phyloP scores from a whole-genome alignment of 2,797 vertebrate genomes.

The Anas georgica region DNA sequence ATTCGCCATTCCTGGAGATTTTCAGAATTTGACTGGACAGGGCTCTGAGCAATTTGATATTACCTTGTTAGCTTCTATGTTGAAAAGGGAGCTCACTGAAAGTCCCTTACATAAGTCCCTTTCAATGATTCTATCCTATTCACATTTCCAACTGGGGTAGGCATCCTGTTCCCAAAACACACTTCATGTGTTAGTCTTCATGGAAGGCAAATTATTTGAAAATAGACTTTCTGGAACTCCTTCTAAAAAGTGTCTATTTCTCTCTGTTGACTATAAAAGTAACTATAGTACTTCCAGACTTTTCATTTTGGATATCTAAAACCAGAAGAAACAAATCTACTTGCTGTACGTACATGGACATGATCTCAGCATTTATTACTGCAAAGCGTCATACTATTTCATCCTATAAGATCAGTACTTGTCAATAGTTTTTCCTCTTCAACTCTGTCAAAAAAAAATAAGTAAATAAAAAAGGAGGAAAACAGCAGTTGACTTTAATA shows the following conservation, averaged over 20 bases:
- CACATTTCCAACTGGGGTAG: not conserved
- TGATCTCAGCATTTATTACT: constrained; percentile 23
- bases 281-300: not conserved
- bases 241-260: not conserved
- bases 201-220: not conserved
- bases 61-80: not conserved
- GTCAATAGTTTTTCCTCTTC: constrained; percentile 32
- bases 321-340: not conserved
- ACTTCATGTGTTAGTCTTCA: not conserved
- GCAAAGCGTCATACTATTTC: not conserved
- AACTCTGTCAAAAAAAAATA: constrained; percentile 20
- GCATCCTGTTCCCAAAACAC: not conserved
- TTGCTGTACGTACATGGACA: not conserved
- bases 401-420: not conserved
- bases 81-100: not conserved
- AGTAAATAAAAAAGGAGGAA: not conserved
- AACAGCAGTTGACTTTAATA: constrained; percentile 47
- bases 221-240: not conserved
- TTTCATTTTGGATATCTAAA: not conserved
- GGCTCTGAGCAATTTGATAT: not conserved
- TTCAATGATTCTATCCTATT: not conserved
- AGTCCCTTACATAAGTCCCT: not conserved
- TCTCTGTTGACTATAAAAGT: not conserved
- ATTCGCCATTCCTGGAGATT: not conserved
- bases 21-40: not conserved